Evolutionary conservation across 2,888 invertebrate species (phyloP).

Genomic region (Habrosyne pyritoides): DNA sequence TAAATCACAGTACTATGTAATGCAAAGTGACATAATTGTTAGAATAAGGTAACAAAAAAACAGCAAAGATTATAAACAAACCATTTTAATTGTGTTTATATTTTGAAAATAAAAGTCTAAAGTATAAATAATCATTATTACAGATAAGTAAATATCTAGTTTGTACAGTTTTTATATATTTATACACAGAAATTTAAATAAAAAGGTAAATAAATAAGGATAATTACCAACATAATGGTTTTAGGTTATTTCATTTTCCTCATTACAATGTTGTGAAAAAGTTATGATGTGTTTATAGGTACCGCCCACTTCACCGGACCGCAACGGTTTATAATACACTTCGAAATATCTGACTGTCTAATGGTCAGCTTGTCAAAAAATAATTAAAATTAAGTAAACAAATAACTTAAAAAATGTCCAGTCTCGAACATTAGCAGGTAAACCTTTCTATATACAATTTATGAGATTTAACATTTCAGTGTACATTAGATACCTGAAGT

Average conservation of each 20-base stretch:
- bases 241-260: not conserved
- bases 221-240: not conserved
- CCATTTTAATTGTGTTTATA: constrained; percentile 45
- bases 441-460: no score
- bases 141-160: constrained; percentile 29
- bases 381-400: no score
- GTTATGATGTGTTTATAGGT: not conserved
- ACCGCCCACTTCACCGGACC: not conserved
- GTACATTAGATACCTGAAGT: no score
- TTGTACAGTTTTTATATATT: constrained; percentile 36
- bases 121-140: constrained; percentile 30
- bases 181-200: constrained; percentile 9
- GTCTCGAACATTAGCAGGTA: no score
- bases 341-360: not conserved
- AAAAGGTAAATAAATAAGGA: constrained; percentile 8
- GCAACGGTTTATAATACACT: not conserved
- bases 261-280: not conserved
- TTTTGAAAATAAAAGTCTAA: constrained; percentile 31
- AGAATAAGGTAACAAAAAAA: constrained; percentile 11
- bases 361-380: not conserved
- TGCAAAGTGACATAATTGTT: not conserved
- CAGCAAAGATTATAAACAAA: constrained; percentile 32
- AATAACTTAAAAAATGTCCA: no score
- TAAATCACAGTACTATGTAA: no score
- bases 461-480: no score